A percentile compares a stretch with the other conserved stretches of the same genome.
These are phyloP conservation scores for Pluvianellus socialis DNA, from an alignment of 2,113 vertebrate species.

Conservation along the genomic window DNA sequence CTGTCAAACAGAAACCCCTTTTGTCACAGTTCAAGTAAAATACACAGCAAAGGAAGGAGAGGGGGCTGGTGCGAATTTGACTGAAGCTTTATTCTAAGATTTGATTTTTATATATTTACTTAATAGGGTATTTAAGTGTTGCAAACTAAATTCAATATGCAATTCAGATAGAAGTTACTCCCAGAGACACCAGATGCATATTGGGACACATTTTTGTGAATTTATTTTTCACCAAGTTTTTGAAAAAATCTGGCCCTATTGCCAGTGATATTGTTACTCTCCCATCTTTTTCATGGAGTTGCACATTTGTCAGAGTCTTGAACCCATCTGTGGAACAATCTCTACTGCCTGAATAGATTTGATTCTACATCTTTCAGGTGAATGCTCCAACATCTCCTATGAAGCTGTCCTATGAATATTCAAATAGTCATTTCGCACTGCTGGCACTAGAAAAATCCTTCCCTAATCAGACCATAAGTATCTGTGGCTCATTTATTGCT, in stretches of 20 bases:
- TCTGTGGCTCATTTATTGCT: background rate
- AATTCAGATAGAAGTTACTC: background rate
- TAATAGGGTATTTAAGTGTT: background rate
- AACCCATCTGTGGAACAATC: background rate
- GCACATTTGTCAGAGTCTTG: background rate
- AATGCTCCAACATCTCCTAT: background rate
- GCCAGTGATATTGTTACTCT: background rate
- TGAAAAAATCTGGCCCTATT: background rate
- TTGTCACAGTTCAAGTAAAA: background rate
- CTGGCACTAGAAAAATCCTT: background rate
- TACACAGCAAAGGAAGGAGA: background rate
- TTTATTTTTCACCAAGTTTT: background rate
- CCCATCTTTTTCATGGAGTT: background rate
- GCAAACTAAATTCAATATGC: background rate
- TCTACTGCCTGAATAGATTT: background rate
- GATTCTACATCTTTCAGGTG: background rate
- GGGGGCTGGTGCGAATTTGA: background rate
- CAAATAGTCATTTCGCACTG: background rate
- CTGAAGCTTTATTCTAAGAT: background rate
- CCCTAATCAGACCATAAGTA: background rate
- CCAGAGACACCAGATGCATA: background rate
- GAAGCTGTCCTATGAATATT: background rate
- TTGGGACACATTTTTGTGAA: background rate
- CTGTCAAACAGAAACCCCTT: background rate
- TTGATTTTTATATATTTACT: background rate